Conservation (phyloP, 53 echinoderm and acorn worm genomes). For the Astropecten irregularis region DNA sequence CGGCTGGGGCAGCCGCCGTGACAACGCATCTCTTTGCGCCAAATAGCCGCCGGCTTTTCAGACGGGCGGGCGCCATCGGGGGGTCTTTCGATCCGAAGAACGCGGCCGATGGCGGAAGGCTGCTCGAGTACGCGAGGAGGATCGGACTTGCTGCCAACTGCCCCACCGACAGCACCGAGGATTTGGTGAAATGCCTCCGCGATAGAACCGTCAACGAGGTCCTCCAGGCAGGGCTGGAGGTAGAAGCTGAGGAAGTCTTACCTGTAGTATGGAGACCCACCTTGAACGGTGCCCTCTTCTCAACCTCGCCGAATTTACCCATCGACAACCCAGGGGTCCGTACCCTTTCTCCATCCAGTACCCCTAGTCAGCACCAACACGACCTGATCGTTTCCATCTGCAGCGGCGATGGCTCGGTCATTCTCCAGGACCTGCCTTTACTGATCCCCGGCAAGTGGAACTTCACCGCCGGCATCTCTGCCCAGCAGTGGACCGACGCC, state of each 20-base stretch:
- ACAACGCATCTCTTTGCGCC: slow-evolving; percentile 56
- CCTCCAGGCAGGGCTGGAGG: background rate
- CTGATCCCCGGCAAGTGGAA: background rate
- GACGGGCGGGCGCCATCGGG: slow-evolving; percentile 40
- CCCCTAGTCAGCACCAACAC: background rate
- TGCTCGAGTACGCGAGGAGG: slow-evolving; percentile 33
- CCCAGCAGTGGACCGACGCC: background rate
- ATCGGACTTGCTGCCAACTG: slow-evolving; percentile 51
- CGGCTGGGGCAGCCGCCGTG: slow-evolving; percentile 59
- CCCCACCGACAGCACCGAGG: background rate
- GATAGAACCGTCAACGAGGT: background rate
- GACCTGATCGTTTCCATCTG: slow-evolving; percentile 16
- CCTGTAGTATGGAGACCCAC: slow-evolving; percentile 5
- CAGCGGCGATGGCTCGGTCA: slow-evolving; percentile 16
- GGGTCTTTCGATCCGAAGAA: background rate
- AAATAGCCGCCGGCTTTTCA: slow-evolving; percentile 47
- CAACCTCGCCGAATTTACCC: no score
- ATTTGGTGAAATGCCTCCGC: slow-evolving; percentile 61
- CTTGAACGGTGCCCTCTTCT: background rate
- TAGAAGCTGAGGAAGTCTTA: background rate
- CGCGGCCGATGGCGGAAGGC: slow-evolving; percentile 14
- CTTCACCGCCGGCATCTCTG: slow-evolving; percentile 11
- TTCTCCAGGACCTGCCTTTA: background rate
- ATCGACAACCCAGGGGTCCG: no score
- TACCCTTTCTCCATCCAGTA: background rate